Conservation (phyloP, 2,888 invertebrate genomes). For the Chironomus riparius region DNA sequence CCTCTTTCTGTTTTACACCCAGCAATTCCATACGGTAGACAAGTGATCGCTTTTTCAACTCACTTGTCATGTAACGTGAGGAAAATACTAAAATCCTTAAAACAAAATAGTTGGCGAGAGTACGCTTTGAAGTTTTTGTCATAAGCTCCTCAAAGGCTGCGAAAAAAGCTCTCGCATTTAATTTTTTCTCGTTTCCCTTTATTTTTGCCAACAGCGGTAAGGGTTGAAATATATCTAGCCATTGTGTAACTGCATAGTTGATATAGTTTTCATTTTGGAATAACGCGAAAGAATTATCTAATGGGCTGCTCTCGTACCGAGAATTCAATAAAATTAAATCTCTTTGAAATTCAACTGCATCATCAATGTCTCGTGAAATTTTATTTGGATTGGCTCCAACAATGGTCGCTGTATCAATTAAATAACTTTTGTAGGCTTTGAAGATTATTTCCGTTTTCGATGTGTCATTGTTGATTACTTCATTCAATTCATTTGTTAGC, state of each 20-base stretch:
- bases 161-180: neutral
- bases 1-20: neutral
- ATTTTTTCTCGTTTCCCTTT: neutral
- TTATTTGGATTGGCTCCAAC: neutral
- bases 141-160: neutral
- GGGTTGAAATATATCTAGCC: neutral
- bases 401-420: neutral
- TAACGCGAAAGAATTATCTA: neutral
- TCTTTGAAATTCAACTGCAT: neutral
- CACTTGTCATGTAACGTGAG: neutral
- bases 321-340: neutral
- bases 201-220: neutral
- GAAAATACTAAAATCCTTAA: neutral
- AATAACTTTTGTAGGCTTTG: neutral
- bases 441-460: neutral
- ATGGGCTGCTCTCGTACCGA: neutral
- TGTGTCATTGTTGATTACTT: neutral
- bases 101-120: neutral
- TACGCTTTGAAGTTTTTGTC: neutral
- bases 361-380: neutral
- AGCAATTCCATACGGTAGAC: neutral
- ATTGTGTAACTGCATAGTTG: neutral
- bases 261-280: neutral
- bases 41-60: neutral
- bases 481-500: neutral